Evolutionary conservation across 2,888 invertebrate genomes (phyloP).

Genomic region (Drosophila greeni): DNA sequence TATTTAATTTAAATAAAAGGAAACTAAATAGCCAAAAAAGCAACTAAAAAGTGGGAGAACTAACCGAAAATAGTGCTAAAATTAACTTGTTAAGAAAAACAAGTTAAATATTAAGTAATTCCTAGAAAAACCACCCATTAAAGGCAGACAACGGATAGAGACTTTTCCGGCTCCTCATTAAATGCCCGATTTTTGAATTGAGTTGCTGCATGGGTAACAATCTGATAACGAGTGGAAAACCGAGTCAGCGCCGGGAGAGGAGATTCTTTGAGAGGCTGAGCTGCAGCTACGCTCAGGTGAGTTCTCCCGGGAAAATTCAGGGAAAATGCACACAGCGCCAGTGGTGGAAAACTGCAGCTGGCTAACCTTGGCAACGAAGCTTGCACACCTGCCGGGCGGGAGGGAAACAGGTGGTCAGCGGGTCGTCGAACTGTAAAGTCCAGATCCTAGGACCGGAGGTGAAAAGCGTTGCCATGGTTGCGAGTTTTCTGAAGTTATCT

Average conservation of each 20-base stretch:
- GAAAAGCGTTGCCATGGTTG: constrained; percentile 11
- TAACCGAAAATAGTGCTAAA: constrained; percentile 4
- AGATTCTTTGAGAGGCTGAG: constrained; percentile 43
- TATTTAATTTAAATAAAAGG: background rate
- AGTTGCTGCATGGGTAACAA: constrained; percentile 59
- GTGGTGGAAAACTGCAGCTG: constrained; percentile 20
- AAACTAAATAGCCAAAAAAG: background rate
- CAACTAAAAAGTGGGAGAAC: background rate
- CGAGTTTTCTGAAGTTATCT: too few relatives aligned
- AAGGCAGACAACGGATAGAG: background rate
- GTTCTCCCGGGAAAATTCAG: constrained; percentile 13
- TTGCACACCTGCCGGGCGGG: background rate
- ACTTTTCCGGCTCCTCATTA: constrained; percentile 6
- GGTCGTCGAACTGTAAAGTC: constrained; percentile 20
- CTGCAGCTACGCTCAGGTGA: constrained; percentile 48
- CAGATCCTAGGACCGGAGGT: constrained; percentile 6
- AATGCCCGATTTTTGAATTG: constrained; percentile 9
- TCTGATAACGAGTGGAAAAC: constrained; percentile 39
- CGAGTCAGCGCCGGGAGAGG: constrained; percentile 35
- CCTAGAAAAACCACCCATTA: background rate
- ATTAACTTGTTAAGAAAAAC: background rate
- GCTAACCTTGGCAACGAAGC: constrained; percentile 25
- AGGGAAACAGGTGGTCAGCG: constrained; percentile 27
- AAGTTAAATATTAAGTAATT: background rate
- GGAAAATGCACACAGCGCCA: constrained; percentile 6